These are phyloP conservation scores for Clangula hyemalis DNA, from an alignment of 2,797 vertebrate genomes.

Conservation along the genomic window DNA sequence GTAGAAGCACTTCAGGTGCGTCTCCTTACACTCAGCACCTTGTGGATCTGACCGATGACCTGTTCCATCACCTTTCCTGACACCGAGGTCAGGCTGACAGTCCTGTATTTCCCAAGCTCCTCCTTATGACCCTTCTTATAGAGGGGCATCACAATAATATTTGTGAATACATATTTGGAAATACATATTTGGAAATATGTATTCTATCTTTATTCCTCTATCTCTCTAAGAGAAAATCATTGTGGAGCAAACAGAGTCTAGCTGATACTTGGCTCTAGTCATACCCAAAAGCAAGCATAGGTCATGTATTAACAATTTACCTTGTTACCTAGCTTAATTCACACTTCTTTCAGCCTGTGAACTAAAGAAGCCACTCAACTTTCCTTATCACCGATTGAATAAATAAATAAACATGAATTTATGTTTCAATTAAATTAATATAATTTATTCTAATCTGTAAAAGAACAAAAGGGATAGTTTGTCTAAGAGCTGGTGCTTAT, in stretches of 20 bases:
- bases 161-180: too few species aligned
- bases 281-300: background rate
- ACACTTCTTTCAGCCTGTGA: background rate
- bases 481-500: background rate
- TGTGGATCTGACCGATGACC: too few species aligned
- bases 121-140: too few species aligned
- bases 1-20: too few species aligned
- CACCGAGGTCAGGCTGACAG: too few species aligned
- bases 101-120: too few species aligned
- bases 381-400: background rate
- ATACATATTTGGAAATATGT: background rate
- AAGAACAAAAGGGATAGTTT: constrained; percentile 23
- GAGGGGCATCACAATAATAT: too few species aligned
- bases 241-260: background rate
- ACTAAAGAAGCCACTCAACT: background rate
- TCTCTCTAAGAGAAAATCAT: background rate
- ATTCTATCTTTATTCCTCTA: background rate
- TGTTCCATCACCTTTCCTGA: too few species aligned
- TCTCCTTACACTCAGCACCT: too few species aligned
- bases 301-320: background rate
- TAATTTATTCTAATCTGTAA: constrained; percentile 33
- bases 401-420: constrained; percentile 61
- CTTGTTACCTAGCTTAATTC: background rate
- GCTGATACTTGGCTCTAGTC: background rate
- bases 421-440: constrained; percentile 70